Evolutionary conservation across 2,888 invertebrate genomes (phyloP).

Genomic region (Trichopria drosophilae): DNA sequence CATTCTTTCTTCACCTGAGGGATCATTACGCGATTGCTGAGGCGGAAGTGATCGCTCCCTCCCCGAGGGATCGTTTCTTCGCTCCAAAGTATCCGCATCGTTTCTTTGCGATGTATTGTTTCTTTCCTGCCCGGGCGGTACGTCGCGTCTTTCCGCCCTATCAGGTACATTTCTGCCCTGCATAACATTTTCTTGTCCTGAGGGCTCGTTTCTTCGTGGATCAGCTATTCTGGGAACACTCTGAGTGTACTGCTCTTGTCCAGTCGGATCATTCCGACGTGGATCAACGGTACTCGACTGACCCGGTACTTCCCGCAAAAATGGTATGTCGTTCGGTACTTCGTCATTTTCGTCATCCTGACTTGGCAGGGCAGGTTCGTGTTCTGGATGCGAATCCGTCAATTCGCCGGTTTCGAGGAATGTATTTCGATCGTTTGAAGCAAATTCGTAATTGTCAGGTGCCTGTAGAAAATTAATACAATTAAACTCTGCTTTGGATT

Average conservation of each 20-base stretch:
- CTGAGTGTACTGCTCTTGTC: conserved; percentile 52
- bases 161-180: conserved; percentile 42
- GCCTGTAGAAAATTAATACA: conserved; percentile 32
- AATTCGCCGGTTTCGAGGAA: conserved; percentile 57
- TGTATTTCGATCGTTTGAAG: conserved; percentile 56
- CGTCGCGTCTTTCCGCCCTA: conserved; percentile 45
- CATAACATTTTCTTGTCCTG: conserved; percentile 27
- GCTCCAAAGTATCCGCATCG: conserved; percentile 41
- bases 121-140: conserved; percentile 43
- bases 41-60: conserved; percentile 52
- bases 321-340: conserved; percentile 56
- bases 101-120: conserved; percentile 36
- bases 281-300: conserved; percentile 53
- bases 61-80: conserved; percentile 54
- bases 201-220: conserved; percentile 39
- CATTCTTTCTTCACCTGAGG: conserved; percentile 50
- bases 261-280: conserved; percentile 55
- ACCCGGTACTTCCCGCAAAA: conserved; percentile 55
- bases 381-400: conserved; percentile 54
- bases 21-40: conserved; percentile 52
- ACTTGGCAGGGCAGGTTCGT: conserved; percentile 47
- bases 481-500: conserved; percentile 1
- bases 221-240: conserved; percentile 43
- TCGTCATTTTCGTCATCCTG: conserved; percentile 57
- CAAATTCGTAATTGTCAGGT: conserved; percentile 55